Evolutionary conservation across 2,888 invertebrate genomes (phyloP).

Genomic region (Mythimna loreyi): DNA sequence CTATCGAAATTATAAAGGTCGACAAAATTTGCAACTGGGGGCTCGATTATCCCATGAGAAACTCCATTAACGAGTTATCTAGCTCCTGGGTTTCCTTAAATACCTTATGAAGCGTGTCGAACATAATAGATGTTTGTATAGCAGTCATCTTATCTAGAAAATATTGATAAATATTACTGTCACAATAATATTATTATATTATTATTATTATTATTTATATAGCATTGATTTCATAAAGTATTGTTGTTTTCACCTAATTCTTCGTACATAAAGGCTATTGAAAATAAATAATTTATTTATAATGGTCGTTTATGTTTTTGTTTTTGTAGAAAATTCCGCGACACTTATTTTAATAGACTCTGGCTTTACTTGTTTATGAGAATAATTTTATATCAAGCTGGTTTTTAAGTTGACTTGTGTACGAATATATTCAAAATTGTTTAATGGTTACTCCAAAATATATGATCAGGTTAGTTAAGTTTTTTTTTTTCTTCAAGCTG

Average conservation of each 20-base stretch:
- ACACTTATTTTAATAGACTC: conserved; percentile 1
- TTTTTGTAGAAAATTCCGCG: neutral
- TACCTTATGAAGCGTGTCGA: neutral
- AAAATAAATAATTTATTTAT: conserved; percentile 13
- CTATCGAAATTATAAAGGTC: no score
- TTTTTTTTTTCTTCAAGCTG: neutral
- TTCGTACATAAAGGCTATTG: neutral
- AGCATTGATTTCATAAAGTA: conserved; percentile 7
- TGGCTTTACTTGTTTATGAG: neutral
- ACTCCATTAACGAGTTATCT: neutral
- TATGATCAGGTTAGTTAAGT: no score
- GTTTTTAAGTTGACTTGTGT: neutral
- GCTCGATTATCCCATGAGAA: neutral
- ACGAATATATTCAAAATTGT: neutral
- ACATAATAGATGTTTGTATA: neutral
- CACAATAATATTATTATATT: no score
- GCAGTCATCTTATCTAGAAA: neutral
- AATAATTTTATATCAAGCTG: neutral
- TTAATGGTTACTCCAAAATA: neutral
- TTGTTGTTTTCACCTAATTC: conserved; percentile 18
- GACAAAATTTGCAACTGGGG: neutral
- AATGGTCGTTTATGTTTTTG: neutral
- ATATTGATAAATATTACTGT: conserved; percentile 15
- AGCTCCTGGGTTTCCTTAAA: neutral
- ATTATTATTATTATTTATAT: no score